Evolutionary conservation across 2,888 invertebrate species (phyloP).

Genomic region (Nemapogon koenigi): DNA sequence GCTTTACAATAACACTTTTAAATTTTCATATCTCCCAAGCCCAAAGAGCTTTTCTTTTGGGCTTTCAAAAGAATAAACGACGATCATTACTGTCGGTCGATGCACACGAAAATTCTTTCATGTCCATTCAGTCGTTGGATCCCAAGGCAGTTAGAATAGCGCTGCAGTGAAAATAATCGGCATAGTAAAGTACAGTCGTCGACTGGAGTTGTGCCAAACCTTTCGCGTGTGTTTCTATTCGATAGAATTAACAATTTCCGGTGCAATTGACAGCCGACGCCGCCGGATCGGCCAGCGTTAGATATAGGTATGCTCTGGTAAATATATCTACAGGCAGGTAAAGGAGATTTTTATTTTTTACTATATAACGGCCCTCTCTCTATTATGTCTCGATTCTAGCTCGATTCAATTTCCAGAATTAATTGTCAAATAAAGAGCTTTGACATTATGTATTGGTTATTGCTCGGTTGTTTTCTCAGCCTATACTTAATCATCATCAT

Average conservation of each 20-base stretch:
- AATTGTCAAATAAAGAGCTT: too few species aligned
- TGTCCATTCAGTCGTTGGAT: constrained; percentile 30
- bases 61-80: constrained; percentile 35
- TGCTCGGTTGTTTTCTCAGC: too few species aligned
- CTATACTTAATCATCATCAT: too few species aligned
- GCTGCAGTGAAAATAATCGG: constrained; percentile 45
- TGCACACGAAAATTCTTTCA: constrained; percentile 43
- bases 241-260: constrained; percentile 52
- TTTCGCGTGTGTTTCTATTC: constrained; percentile 47
- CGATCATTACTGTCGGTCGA: constrained; percentile 34
- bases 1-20: too few species aligned
- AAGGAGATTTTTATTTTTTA: too few species aligned
- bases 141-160: constrained; percentile 39
- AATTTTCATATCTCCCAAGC: too few species aligned
- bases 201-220: constrained; percentile 50
- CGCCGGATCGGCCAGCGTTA: background rate
- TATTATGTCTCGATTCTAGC: too few species aligned
- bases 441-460: too few species aligned
- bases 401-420: too few species aligned
- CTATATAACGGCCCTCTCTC: too few species aligned
- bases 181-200: constrained; percentile 46
- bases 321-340: too few species aligned
- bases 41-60: constrained; percentile 16
- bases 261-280: constrained; percentile 17
- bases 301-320: too few species aligned